A percentile compares a stretch with the other conserved stretches of the same genome.
phyloP scores from a whole-genome alignment of 1,140 invertebrate species.

The Macrobrachium nipponense region DNA sequence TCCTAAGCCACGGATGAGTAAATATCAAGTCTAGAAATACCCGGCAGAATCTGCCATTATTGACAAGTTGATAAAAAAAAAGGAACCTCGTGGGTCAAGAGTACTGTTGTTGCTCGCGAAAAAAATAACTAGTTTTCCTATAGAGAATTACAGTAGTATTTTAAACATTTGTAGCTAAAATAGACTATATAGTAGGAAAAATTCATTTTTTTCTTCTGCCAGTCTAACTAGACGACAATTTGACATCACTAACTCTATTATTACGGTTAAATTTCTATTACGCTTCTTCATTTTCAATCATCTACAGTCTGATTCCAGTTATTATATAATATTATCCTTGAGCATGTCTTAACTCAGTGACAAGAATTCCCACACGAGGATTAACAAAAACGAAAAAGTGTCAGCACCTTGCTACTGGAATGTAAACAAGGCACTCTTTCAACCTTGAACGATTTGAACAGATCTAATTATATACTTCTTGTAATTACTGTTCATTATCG shows the following conservation, averaged over 20 bases:
- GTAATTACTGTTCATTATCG: too few species aligned
- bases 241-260: slow-evolving; percentile 33
- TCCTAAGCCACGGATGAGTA: neutral
- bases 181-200: slow-evolving; percentile 55
- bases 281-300: slow-evolving; percentile 8
- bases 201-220: slow-evolving; percentile 38
- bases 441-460: too few species aligned
- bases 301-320: slow-evolving; percentile 23
- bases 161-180: slow-evolving; percentile 51
- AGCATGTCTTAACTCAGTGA: slow-evolving; percentile 28
- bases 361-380: neutral
- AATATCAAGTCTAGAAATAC: too few species aligned
- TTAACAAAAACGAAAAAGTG: neutral
- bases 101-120: slow-evolving; percentile 18
- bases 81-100: neutral
- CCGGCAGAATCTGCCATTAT: neutral
- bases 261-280: slow-evolving; percentile 4
- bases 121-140: slow-evolving; percentile 11
- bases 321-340: slow-evolving; percentile 33
- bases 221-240: slow-evolving; percentile 35
- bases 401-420: neutral
- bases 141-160: slow-evolving; percentile 20
- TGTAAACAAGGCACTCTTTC: neutral
- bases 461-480: too few species aligned
- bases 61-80: too few species aligned